These are phyloP conservation scores for Limenitis camilla DNA, from an alignment of 2,888 invertebrate species.

Conservation along the genomic window DNA sequence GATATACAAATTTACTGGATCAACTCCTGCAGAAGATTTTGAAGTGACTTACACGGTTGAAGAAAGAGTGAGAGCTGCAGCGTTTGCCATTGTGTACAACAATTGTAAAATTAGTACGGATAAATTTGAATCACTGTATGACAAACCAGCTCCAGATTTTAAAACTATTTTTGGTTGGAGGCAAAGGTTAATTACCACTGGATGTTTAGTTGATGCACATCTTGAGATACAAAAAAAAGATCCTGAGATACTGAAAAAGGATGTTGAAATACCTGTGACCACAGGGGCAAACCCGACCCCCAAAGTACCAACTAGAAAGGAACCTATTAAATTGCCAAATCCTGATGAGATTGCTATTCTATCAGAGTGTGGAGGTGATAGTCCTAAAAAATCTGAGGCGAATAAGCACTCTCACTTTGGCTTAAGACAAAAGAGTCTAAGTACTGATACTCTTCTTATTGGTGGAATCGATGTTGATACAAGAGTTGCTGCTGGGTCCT, in stretches of 20 bases:
- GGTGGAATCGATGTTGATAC: slow-evolving; percentile 33
- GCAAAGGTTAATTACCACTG: slow-evolving; percentile 52
- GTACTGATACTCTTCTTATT: slow-evolving; percentile 54
- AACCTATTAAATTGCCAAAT: slow-evolving; percentile 39
- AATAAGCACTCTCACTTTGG: slow-evolving; percentile 25
- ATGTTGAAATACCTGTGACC: slow-evolving; percentile 6
- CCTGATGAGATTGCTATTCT: slow-evolving; percentile 58
- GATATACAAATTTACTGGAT: slow-evolving; percentile 51
- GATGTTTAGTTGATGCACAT: slow-evolving; percentile 62
- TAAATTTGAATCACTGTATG: slow-evolving; percentile 55
- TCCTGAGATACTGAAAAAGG: not conserved
- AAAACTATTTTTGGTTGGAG: slow-evolving; percentile 67
- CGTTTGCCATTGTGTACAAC: slow-evolving; percentile 60
- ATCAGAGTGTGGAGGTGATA: slow-evolving; percentile 51
- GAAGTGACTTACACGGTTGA: slow-evolving; percentile 58
- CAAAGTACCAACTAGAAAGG: slow-evolving; percentile 24
- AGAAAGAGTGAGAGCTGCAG: slow-evolving; percentile 59
- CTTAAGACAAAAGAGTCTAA: slow-evolving; percentile 41
- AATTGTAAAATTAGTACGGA: slow-evolving; percentile 63
- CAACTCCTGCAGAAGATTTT: slow-evolving; percentile 46
- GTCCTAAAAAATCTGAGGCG: slow-evolving; percentile 25
- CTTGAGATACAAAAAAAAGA: slow-evolving; percentile 25
- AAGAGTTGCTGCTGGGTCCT: slow-evolving; percentile 34
- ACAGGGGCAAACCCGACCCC: slow-evolving; percentile 8
- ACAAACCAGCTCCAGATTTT: slow-evolving; percentile 67